Base-by-base conservation (phyloP, 1,140 invertebrate genomes). In the Portunus trituberculatus region DNA sequence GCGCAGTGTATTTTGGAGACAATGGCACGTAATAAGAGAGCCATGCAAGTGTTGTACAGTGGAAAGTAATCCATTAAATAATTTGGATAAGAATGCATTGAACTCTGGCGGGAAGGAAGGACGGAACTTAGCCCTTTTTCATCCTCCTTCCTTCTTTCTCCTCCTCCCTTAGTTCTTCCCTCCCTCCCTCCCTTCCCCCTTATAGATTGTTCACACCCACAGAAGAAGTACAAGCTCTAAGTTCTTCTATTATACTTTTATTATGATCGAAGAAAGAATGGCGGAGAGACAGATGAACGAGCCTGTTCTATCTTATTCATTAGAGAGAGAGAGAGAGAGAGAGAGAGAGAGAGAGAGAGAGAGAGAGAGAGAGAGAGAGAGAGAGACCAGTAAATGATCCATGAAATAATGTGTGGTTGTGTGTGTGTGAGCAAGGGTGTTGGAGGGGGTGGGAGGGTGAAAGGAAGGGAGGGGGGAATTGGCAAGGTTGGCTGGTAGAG, bases 291-390 rank as follows among this genome's bases (percentile, higher is more conserved):
- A 88, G 28, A 88, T 88, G 87, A 88, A 29, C 32, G 46, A 59
- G 52, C 52, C 52, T 59, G 52, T 59, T 4, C 52, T 20, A 14
- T 20, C 10, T 59, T 59, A 12, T 14, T 59, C 16, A 59, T 14
- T 20, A 29, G 87, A 48, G 46, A 88, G 87, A 88, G 46, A 48
- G 46, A 48, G 32, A 88, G 46, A 88, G 87, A 48, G 87, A 88
- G 46, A 48, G 46, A 48, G 87, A 48, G 46, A 88, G 87, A 88
- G 46, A 48, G 46, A 48, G 32, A 88, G 46, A 88, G 87, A 48
- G 87, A 88, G 46, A 48, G 46, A 48, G 87, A 48, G 46, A 88
- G 32, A 48, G 87, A 88, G 87, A 88, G 46, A 88, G 87, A 88
- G 87, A 88, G 87, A 48, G 87, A 88, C 20, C n/a, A 48, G 67